Conservation (phyloP, 1,140 invertebrate species). For the Drosophila prosaltans region DNA sequence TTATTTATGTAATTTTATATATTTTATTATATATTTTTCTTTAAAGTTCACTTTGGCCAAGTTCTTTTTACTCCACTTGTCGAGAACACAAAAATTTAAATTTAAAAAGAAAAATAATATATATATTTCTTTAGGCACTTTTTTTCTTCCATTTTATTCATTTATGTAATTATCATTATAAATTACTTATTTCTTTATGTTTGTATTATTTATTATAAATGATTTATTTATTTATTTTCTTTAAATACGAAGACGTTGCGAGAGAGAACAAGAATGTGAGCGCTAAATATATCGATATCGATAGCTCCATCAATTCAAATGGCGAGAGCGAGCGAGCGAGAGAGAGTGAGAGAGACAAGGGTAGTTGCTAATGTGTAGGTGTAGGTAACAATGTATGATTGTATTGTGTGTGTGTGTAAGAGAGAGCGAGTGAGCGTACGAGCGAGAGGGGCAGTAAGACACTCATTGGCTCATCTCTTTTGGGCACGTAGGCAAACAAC, state of each 20-base stretch:
- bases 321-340: slow-evolving; percentile 5
- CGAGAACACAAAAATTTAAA: slow-evolving; percentile 27
- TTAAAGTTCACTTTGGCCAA: slow-evolving; percentile 25
- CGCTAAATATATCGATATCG: slow-evolving; percentile 9
- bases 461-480: slow-evolving; percentile 39
- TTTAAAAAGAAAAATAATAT: slow-evolving; percentile 40
- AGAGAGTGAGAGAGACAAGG: slow-evolving; percentile 1
- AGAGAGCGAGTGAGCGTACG: slow-evolving; percentile 10
- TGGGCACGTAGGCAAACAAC: slow-evolving; percentile 63
- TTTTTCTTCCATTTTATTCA: slow-evolving; percentile 7
- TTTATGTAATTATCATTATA: slow-evolving; percentile 17
- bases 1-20: slow-evolving; percentile 22
- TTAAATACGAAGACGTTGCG: slow-evolving; percentile 17
- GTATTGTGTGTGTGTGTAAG: slow-evolving; percentile 15
- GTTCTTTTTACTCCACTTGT: slow-evolving; percentile 1
- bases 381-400: not conserved
- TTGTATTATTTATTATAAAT: slow-evolving; percentile 29
- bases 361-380: slow-evolving; percentile 4
- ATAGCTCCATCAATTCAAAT: slow-evolving; percentile 16
- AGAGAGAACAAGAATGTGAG: slow-evolving; percentile 11
- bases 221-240: slow-evolving; percentile 16
- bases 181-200: slow-evolving; percentile 12
- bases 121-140: slow-evolving; percentile 22
- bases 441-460: slow-evolving; percentile 34
- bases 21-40: slow-evolving; percentile 27